phyloP scores from a whole-genome alignment of 2,113 vertebrate species.

The Crypturellus undulatus region DNA sequence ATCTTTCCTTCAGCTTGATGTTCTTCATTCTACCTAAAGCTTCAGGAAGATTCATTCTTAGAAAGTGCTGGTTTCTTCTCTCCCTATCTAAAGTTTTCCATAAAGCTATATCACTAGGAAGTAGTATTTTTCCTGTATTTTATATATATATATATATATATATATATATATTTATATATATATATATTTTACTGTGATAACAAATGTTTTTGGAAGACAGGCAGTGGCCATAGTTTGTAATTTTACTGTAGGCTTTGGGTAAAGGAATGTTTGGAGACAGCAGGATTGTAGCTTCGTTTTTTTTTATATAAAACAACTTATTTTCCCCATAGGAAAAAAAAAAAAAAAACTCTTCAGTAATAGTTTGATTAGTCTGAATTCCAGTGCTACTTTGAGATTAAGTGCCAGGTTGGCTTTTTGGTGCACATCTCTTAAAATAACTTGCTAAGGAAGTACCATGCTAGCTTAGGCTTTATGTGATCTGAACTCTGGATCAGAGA shows the following conservation, averaged over 20 bases:
- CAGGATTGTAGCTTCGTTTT: neutral
- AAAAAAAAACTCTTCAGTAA: neutral
- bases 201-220: neutral
- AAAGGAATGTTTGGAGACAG: neutral
- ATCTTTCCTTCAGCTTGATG: rapidly evolving
- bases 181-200: neutral
- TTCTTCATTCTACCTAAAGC: neutral
- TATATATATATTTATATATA: too few relatives aligned
- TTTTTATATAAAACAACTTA: neutral
- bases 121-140: neutral
- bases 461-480: too few relatives aligned
- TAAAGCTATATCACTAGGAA: neutral
- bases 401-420: neutral
- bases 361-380: neutral
- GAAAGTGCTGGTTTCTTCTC: neutral
- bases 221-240: neutral
- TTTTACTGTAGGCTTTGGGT: neutral
- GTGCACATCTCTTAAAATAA: neutral
- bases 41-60: neutral
- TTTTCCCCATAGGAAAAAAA: neutral
- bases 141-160: too few relatives aligned
- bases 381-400: neutral
- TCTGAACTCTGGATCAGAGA: too few relatives aligned
- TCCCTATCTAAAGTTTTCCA: neutral
- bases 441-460: neutral